phyloP scores from a whole-genome alignment of 2,113 vertebrate genomes.

The Rhadina sibilatrix region DNA sequence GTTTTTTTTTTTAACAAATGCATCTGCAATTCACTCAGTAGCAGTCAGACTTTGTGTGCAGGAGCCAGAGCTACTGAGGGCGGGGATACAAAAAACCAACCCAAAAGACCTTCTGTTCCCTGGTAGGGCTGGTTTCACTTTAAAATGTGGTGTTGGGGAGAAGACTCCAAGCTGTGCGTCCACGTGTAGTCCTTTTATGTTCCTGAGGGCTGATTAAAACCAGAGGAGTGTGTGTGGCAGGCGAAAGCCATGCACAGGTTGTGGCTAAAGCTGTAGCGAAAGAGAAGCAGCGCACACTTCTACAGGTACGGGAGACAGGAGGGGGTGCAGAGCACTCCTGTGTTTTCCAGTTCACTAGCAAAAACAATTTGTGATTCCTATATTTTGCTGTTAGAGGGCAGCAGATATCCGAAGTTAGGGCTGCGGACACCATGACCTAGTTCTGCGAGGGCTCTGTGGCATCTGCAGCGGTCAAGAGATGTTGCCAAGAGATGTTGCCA shows the following conservation, averaged over 20 bases:
- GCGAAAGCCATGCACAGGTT: neutral
- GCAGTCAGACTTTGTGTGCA: neutral
- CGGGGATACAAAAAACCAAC: neutral
- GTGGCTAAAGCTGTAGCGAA: accelerated
- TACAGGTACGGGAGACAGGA: neutral
- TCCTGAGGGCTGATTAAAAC: neutral
- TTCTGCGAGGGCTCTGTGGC: neutral
- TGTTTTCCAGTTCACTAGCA: neutral
- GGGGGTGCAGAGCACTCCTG: neutral
- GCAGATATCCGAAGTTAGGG: neutral
- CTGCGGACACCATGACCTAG: neutral
- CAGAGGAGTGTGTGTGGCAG: neutral
- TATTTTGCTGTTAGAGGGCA: constrained; percentile 47
- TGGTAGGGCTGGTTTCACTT: neutral
- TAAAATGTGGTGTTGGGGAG: neutral
- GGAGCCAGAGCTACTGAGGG: neutral
- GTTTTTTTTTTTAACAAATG: neutral
- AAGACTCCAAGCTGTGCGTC: neutral
- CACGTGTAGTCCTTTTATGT: neutral
- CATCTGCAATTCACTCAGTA: neutral
- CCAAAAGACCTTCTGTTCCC: neutral
- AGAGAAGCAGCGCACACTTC: accelerated
- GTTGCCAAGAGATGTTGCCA: neutral
- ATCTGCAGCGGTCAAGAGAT: neutral
- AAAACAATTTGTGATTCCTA: neutral